These are phyloP conservation scores for Pristionchus mayeri DNA, from an alignment of 2,888 invertebrate species.

Conservation along the genomic window DNA sequence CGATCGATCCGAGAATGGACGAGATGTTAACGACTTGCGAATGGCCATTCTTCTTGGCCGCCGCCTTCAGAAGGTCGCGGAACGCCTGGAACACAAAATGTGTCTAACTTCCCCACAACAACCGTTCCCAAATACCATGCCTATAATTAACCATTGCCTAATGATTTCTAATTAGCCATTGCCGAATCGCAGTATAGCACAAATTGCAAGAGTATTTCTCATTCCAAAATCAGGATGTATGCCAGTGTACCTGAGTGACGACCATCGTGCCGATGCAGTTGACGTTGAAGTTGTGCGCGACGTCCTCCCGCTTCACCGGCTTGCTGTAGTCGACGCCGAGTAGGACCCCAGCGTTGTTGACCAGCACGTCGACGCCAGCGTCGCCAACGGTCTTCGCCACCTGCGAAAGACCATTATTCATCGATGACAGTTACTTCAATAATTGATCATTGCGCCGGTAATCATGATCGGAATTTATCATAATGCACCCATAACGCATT, in stretches of 20 bases:
- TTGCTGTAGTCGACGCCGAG: neutral
- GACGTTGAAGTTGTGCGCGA: constrained; percentile 7
- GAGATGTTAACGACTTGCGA: constrained; percentile 33
- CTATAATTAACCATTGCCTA: no score
- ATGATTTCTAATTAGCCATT: no score
- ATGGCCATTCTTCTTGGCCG: neutral
- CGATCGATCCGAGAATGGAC: constrained; percentile 27
- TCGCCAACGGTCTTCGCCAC: neutral
- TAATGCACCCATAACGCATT: no score
- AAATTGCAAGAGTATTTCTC: no score
- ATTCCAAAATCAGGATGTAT: no score
- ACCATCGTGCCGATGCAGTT: constrained; percentile 26
- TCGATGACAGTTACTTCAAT: no score
- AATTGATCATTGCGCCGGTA: no score
- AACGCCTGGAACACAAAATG: neutral
- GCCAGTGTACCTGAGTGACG: constrained; percentile 26
- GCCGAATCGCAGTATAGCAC: no score
- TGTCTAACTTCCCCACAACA: no score
- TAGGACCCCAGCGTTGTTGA: constrained; percentile 48
- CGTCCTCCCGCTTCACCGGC: constrained; percentile 21
- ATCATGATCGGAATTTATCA: no score
- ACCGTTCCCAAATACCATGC: no score
- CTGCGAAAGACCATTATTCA: no score
- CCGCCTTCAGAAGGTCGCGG: neutral
- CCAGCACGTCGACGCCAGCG: constrained; percentile 1